A percentile compares a stretch with the other conserved stretches of the same genome.
Conservation (phyloP, 2,797 vertebrate species). For the Trematomus bernacchii region DNA sequence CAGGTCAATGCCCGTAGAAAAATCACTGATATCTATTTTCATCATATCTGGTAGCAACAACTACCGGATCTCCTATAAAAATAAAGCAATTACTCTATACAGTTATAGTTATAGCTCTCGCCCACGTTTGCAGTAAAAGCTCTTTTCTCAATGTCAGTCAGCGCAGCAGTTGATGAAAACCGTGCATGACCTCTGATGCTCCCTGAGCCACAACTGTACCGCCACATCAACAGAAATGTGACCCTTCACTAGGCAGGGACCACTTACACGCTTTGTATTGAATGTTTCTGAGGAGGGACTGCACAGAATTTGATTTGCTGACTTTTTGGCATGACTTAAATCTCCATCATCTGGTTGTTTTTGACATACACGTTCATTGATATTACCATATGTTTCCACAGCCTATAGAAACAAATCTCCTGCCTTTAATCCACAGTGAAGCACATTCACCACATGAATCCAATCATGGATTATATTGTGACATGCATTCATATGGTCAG, state of each 20-base stretch:
- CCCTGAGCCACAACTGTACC: conserved; percentile 36
- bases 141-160: conserved; percentile 15
- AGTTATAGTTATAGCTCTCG: neutral
- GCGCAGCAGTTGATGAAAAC: conserved; percentile 32
- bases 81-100: conserved; percentile 2
- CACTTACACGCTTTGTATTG: conserved; percentile 42
- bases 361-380: neutral
- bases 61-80: neutral
- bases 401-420: neutral
- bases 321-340: neutral
- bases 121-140: neutral
- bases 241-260: conserved; percentile 28
- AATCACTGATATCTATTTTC: neutral
- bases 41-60: conserved; percentile 18
- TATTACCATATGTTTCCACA: neutral
- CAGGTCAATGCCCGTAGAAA: neutral
- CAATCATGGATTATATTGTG: neutral
- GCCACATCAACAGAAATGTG: conserved; percentile 39
- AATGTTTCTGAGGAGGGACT: conserved; percentile 32
- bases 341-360: neutral
- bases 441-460: neutral
- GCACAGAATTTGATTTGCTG: conserved; percentile 2
- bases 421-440: neutral
- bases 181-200: conserved; percentile 28
- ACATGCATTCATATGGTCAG: conserved; percentile 1